A percentile compares a stretch with the other conserved stretches of the same genome.
Evolutionary conservation across 2,797 vertebrate species (phyloP).

Genomic region (Todus mexicanus): DNA sequence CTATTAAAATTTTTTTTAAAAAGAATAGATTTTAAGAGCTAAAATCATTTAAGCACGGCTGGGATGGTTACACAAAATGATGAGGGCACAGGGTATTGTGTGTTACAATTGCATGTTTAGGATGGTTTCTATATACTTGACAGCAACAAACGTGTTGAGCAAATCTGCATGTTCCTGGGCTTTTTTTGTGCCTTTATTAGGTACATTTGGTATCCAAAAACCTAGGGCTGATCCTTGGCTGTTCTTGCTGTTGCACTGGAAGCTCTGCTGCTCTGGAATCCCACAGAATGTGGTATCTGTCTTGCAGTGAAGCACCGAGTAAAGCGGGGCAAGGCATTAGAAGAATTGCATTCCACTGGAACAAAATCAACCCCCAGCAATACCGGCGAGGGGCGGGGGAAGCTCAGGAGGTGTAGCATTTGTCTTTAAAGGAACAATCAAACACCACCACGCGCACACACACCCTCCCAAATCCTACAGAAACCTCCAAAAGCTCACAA

Average conservation of each 20-base stretch:
- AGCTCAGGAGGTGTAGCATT: not conserved
- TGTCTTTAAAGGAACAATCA: not conserved
- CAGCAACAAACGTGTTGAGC: not conserved
- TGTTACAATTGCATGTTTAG: slow-evolving; percentile 17
- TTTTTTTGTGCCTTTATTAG: not conserved
- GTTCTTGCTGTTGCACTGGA: not conserved
- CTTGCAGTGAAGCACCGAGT: not conserved
- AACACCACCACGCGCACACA: not conserved
- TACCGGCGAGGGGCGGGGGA: not conserved
- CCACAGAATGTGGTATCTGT: not conserved
- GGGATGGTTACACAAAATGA: not conserved
- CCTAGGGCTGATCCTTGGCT: not conserved
- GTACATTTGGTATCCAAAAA: not conserved
- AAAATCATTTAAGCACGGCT: not conserved
- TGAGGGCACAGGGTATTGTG: not conserved
- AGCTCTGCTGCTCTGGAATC: not conserved
- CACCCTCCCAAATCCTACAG: not conserved
- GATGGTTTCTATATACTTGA: not conserved
- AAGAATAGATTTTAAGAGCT: not conserved
- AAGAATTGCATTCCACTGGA: not conserved
- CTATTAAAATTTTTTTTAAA: not conserved
- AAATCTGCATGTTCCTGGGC: not conserved
- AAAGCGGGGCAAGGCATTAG: not conserved
- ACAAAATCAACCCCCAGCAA: not conserved
- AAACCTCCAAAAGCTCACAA: not conserved